phyloP scores from a whole-genome alignment of 2,113 vertebrate species.

The Grammomys dolichurus region DNA sequence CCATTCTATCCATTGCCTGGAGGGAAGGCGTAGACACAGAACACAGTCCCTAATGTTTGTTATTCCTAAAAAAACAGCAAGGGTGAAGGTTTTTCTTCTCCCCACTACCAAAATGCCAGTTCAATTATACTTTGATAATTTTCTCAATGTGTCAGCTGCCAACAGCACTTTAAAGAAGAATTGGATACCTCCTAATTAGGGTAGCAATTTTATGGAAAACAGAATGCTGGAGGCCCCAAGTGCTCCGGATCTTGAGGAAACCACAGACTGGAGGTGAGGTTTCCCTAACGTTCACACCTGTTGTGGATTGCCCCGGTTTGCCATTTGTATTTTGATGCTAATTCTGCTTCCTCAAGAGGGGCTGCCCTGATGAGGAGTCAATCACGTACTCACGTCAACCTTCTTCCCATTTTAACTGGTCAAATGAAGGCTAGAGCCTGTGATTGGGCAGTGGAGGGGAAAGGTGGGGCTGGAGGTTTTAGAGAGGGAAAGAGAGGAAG shows the following conservation, averaged over 20 bases:
- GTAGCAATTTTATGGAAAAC: slow-evolving; percentile 55
- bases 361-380: no score
- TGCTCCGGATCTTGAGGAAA: slow-evolving; percentile 38
- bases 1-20: not conserved
- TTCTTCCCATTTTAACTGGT: no score
- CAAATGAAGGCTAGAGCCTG: no score
- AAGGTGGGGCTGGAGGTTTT: no score
- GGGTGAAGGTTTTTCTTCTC: not conserved
- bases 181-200: slow-evolving; percentile 73
- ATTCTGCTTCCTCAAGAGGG: no score
- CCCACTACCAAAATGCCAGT: slow-evolving; percentile 57
- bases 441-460: no score
- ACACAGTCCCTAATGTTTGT: slow-evolving; percentile 8
- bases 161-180: slow-evolving; percentile 76
- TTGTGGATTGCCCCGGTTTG: no score
- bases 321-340: no score
- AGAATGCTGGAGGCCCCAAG: slow-evolving; percentile 27
- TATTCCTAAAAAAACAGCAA: slow-evolving; percentile 38
- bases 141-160: slow-evolving; percentile 75
- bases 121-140: slow-evolving; percentile 79
- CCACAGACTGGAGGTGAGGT: not conserved
- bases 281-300: not conserved
- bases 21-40: not conserved
- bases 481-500: no score
- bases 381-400: no score